phyloP scores from a whole-genome alignment of 2,113 vertebrate genomes.

The Agapornis roseicollis region DNA sequence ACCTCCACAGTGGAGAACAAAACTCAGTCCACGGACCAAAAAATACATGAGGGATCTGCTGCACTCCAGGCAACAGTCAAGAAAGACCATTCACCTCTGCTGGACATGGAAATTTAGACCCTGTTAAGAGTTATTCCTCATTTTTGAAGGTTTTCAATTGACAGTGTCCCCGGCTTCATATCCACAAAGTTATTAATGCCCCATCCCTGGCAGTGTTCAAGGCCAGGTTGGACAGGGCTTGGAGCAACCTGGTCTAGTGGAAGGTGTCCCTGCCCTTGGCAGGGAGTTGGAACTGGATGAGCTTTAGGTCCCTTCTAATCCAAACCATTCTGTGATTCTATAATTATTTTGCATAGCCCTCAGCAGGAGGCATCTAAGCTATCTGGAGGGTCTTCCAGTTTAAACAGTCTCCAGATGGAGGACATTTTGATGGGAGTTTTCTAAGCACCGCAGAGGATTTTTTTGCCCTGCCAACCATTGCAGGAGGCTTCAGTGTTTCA shows the following conservation, averaged over 20 bases:
- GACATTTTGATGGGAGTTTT: not conserved
- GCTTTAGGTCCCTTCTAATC: not conserved
- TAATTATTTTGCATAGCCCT: not conserved
- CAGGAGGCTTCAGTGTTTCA: not conserved
- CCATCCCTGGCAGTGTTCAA: not conserved
- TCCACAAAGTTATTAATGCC: not conserved
- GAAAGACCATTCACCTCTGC: accelerated
- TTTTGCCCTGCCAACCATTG: not conserved
- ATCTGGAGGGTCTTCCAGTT: not conserved
- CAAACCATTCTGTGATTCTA: not conserved
- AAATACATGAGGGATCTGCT: not conserved
- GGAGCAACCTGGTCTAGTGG: not conserved
- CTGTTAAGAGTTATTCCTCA: not conserved
- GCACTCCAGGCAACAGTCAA: not conserved
- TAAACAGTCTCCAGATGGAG: not conserved
- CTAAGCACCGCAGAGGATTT: not conserved
- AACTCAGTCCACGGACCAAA: not conserved
- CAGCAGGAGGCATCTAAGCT: not conserved
- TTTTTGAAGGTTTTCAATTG: not conserved
- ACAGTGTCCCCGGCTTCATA: accelerated
- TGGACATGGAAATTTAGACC: not conserved
- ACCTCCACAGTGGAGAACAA: not conserved
- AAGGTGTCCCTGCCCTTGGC: not conserved
- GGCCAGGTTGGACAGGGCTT: not conserved
- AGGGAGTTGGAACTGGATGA: not conserved